A percentile compares a stretch with the other conserved stretches of the same genome.
Evolutionary conservation across 2,888 invertebrate species (phyloP).

Genomic region (Hirtodrosophila confusa): DNA sequence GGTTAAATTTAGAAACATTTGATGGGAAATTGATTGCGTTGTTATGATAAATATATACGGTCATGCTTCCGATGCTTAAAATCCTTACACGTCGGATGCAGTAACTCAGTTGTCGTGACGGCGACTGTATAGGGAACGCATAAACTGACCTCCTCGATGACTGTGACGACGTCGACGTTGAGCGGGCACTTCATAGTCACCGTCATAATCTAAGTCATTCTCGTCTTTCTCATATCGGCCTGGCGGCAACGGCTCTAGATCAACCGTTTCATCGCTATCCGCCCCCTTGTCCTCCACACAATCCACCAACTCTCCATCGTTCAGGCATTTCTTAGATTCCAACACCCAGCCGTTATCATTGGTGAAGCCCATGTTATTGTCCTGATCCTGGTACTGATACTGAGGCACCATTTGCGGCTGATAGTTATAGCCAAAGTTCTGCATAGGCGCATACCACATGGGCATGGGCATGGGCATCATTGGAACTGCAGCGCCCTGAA

Average conservation of each 20-base stretch:
- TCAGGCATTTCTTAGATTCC: slow-evolving; percentile 59
- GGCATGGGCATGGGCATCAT: slow-evolving; percentile 42
- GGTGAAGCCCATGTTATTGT: background rate
- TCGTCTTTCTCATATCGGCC: background rate
- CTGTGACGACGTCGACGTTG: slow-evolving; percentile 51
- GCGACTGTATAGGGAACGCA: slow-evolving; percentile 71
- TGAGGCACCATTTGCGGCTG: background rate
- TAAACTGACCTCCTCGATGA: slow-evolving; percentile 35
- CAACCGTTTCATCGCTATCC: slow-evolving; percentile 3
- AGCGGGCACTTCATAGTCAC: slow-evolving; percentile 34
- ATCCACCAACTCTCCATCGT: slow-evolving; percentile 54
- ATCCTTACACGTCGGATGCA: background rate
- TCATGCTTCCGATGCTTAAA: background rate
- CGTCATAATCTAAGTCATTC: slow-evolving; percentile 14
- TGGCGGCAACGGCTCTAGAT: slow-evolving; percentile 29
- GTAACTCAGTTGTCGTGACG: slow-evolving; percentile 29
- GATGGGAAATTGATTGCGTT: background rate
- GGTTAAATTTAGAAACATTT: no score
- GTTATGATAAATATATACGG: no score
- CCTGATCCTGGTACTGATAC: slow-evolving; percentile 1
- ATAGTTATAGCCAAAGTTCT: slow-evolving; percentile 29
- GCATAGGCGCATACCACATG: slow-evolving; percentile 22
- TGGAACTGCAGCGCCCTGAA: slow-evolving; percentile 23
- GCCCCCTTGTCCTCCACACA: slow-evolving; percentile 45
- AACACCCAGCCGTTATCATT: slow-evolving; percentile 32